Conservation (phyloP, 2,113 vertebrate genomes). For the Periophthalmus modestus region DNA sequence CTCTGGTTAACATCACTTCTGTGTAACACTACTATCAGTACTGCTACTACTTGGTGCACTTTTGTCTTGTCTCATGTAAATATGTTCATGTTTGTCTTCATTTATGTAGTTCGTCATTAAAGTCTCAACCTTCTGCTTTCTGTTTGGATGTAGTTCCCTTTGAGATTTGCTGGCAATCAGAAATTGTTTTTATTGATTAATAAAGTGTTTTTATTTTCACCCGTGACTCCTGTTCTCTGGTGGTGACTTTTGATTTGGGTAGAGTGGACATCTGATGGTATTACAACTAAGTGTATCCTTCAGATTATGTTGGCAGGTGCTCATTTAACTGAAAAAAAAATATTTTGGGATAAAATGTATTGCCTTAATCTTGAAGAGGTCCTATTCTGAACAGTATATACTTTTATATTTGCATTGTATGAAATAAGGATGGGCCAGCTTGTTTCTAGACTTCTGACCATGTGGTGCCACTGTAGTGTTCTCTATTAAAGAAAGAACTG, state of each 20-base stretch:
- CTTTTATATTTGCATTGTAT: too few species aligned
- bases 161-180: conserved; percentile 83
- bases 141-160: conserved; percentile 77
- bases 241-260: conserved; percentile 21
- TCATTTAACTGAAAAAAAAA: not conserved
- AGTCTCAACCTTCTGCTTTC: conserved; percentile 65
- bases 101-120: conserved; percentile 64
- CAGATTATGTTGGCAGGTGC: not conserved
- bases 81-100: conserved; percentile 78
- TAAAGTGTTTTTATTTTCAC: conserved; percentile 82
- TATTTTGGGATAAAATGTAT: not conserved
- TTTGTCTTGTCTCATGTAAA: conserved; percentile 76
- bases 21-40: conserved; percentile 70
- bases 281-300: not conserved
- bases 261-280: not conserved
- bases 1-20: conserved; percentile 68
- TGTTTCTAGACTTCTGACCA: not conserved
- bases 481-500: not conserved
- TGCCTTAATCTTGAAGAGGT: not conserved
- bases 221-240: conserved; percentile 64
- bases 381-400: not conserved
- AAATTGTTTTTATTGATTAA: conserved; percentile 82
- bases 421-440: too few species aligned
- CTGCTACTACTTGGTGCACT: conserved; percentile 77
- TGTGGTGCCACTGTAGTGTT: not conserved